Conservation (phyloP, 2,888 invertebrate genomes). For the Hydrotaea diabolus region DNA sequence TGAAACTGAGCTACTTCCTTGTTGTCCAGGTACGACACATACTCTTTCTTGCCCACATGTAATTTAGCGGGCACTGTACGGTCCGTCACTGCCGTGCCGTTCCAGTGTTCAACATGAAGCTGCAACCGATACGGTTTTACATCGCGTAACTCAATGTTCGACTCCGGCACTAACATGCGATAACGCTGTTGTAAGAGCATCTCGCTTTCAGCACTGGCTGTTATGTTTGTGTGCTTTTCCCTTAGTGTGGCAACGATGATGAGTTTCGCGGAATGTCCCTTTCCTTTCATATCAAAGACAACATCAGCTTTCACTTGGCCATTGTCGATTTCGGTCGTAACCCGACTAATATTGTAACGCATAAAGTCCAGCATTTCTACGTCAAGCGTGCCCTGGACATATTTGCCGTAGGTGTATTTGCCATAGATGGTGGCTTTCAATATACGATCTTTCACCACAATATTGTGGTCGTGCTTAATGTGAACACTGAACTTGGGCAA, state of each 20-base stretch:
- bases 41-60: too few species aligned
- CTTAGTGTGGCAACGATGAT: too few species aligned
- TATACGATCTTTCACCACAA: conserved; percentile 84
- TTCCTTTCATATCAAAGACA: too few species aligned
- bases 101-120: too few species aligned
- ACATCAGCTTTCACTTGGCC: too few species aligned
- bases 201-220: conserved; percentile 84
- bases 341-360: conserved; percentile 18
- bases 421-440: conserved; percentile 40
- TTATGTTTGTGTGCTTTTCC: too few species aligned
- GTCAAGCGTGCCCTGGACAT: too few species aligned
- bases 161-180: conserved; percentile 9
- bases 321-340: too few species aligned
- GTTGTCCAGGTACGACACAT: conserved; percentile 82
- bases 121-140: conserved; percentile 46
- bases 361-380: conserved; percentile 85
- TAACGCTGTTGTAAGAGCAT: not conserved
- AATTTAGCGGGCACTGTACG: too few species aligned
- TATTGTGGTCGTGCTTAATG: conserved; percentile 90
- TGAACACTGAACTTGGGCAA: conserved; percentile 96
- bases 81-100: too few species aligned
- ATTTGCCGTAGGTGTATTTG: too few species aligned
- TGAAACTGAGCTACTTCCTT: conserved; percentile 85
- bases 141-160: conserved; percentile 33
- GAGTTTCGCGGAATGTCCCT: too few species aligned